These are phyloP conservation scores for Brachypteracias leptosomus DNA, from an alignment of 2,113 vertebrate species.

Conservation along the genomic window DNA sequence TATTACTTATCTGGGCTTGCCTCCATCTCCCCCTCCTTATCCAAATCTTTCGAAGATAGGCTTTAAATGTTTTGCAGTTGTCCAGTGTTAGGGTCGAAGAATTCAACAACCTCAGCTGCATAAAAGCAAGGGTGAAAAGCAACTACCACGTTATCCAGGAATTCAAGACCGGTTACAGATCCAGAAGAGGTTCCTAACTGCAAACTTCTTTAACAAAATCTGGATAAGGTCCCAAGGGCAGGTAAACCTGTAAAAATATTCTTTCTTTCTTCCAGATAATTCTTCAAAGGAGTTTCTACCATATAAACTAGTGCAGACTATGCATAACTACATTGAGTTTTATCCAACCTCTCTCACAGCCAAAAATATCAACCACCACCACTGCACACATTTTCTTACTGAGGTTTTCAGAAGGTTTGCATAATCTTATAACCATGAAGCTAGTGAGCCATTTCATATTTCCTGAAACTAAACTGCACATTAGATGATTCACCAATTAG, in stretches of 20 bases:
- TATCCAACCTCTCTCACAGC: slow-evolving; percentile 50
- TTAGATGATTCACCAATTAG: slow-evolving; percentile 69
- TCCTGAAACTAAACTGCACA: slow-evolving; percentile 61
- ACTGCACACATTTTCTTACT: slow-evolving; percentile 58
- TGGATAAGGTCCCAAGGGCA: neutral
- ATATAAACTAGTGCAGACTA: slow-evolving; percentile 32
- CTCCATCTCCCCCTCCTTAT: neutral
- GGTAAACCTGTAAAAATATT: neutral
- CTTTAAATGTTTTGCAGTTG: slow-evolving; percentile 47
- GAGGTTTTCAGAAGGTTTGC: slow-evolving; percentile 62
- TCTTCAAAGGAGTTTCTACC: slow-evolving; percentile 8
- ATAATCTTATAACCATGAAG: slow-evolving; percentile 46
- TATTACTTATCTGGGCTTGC: neutral
- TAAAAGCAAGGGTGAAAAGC: neutral
- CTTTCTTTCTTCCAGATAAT: slow-evolving; percentile 31
- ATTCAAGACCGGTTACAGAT: neutral
- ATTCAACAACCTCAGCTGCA: neutral
- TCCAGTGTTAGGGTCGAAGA: slow-evolving; percentile 23
- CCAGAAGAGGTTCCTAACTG: neutral
- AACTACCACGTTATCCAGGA: neutral
- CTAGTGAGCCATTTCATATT: slow-evolving; percentile 55
- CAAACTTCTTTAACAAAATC: neutral
- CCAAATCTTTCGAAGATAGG: slow-evolving; percentile 33
- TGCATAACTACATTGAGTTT: slow-evolving; percentile 23
- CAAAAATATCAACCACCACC: slow-evolving; percentile 65